These are phyloP conservation scores for Dromococcyx pavoninus DNA, from an alignment of 2,797 vertebrate genomes.

Conservation along the genomic window DNA sequence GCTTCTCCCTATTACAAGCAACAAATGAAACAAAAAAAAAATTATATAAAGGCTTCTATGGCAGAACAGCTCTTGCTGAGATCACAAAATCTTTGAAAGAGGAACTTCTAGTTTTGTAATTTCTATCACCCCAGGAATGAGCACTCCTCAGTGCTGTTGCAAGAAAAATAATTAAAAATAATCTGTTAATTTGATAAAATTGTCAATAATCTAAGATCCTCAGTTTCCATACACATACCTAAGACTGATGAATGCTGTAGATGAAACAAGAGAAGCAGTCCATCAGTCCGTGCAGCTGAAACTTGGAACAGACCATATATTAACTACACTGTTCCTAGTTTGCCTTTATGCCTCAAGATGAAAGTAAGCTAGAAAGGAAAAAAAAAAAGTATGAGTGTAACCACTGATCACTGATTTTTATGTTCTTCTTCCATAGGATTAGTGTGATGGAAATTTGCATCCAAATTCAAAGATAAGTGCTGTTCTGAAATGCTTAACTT, in stretches of 20 bases:
- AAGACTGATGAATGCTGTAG: background rate
- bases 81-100: background rate
- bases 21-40: background rate
- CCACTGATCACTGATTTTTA: constrained; percentile 48
- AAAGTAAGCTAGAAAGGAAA: constrained; percentile 61
- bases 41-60: background rate
- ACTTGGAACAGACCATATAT: background rate
- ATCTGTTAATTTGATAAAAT: background rate
- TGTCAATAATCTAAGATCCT: background rate
- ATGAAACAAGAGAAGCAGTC: background rate
- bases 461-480: background rate
- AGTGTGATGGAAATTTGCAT: constrained; percentile 11
- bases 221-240: background rate
- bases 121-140: background rate
- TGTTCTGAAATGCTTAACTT: background rate
- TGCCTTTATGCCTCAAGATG: constrained; percentile 26
- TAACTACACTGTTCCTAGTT: constrained; percentile 10
- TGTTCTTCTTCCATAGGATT: constrained; percentile 26
- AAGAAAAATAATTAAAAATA: background rate
- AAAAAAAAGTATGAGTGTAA: constrained; percentile 52
- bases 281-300: background rate
- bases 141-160: background rate
- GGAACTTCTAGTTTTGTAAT: background rate
- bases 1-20: background rate
- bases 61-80: background rate